Evolutionary conservation across 2,888 invertebrate species (phyloP).

Genomic region (Lycocerus yunnanus): DNA sequence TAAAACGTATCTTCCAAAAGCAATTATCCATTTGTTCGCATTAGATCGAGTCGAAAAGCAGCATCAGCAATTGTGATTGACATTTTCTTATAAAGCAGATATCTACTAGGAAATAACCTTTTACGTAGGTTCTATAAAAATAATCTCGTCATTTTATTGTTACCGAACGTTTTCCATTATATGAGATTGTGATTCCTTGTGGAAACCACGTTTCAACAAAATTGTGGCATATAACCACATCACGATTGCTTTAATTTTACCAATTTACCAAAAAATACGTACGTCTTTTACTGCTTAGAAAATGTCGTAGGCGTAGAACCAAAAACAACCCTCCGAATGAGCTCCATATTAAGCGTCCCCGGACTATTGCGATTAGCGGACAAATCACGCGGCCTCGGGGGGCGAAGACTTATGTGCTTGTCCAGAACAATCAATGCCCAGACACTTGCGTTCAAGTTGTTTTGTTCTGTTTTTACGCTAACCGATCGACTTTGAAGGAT

Average conservation of each 20-base stretch:
- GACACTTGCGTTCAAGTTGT: slow-evolving; percentile 40
- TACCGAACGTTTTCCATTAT: slow-evolving; percentile 25
- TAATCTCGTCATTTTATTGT: slow-evolving; percentile 27
- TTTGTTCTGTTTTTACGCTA: slow-evolving; percentile 45
- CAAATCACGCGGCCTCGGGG: slow-evolving; percentile 53
- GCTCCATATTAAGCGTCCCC: slow-evolving; percentile 50
- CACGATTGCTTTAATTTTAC: slow-evolving; percentile 40
- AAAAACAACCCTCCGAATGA: slow-evolving; percentile 41
- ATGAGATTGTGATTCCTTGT: slow-evolving; percentile 25
- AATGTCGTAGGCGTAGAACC: slow-evolving; percentile 39
- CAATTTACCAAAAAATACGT: slow-evolving; percentile 44
- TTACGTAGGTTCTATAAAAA: slow-evolving; percentile 25
- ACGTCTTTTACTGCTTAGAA: slow-evolving; percentile 42
- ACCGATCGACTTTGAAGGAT: slow-evolving; percentile 50
- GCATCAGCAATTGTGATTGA: slow-evolving; percentile 12
- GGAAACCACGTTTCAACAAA: slow-evolving; percentile 29
- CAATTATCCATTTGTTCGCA: background rate
- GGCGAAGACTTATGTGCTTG: slow-evolving; percentile 53
- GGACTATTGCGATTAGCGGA: slow-evolving; percentile 53
- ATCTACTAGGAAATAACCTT: slow-evolving; percentile 26
- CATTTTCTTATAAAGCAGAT: slow-evolving; percentile 20
- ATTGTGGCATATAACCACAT: slow-evolving; percentile 14
- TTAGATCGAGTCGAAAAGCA: background rate
- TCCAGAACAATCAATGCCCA: slow-evolving; percentile 54
- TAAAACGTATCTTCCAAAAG: background rate